Evolutionary conservation across 2,888 invertebrate genomes (phyloP).

Genomic region (Leptinotarsa haldemani): DNA sequence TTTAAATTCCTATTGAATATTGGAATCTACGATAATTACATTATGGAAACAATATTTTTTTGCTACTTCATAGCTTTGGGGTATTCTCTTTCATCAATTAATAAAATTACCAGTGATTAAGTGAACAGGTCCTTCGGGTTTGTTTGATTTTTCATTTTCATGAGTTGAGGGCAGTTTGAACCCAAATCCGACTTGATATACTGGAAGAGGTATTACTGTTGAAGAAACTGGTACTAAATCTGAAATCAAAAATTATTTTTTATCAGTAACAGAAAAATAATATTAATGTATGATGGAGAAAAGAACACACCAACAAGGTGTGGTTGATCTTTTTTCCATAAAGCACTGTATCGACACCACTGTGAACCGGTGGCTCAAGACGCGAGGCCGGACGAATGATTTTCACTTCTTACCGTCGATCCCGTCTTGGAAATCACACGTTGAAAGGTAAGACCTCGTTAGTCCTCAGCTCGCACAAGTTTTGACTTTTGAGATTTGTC

Average conservation of each 20-base stretch:
- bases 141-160: slow-evolving; percentile 59
- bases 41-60: not conserved
- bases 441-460: no score
- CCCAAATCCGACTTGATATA: slow-evolving; percentile 72
- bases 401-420: no score
- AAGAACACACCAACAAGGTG: no score
- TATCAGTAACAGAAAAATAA: not conserved
- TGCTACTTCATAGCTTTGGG: not conserved
- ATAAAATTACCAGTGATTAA: slow-evolving; percentile 56
- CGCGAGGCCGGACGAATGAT: no score
- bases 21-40: no score
- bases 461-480: no score
- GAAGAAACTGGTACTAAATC: slow-evolving; percentile 76
- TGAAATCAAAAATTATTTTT: slow-evolving; percentile 54
- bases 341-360: no score
- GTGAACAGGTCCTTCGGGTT: slow-evolving; percentile 59
- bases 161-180: slow-evolving; percentile 66
- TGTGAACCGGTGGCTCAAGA: no score
- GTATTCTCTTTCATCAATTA: not conserved
- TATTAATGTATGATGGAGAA: not conserved
- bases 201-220: slow-evolving; percentile 74
- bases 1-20: no score
- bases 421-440: no score
- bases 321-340: no score
- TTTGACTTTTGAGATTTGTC: no score